phyloP scores from a whole-genome alignment of 2,888 invertebrate species.

The Eledone cirrhosa region DNA sequence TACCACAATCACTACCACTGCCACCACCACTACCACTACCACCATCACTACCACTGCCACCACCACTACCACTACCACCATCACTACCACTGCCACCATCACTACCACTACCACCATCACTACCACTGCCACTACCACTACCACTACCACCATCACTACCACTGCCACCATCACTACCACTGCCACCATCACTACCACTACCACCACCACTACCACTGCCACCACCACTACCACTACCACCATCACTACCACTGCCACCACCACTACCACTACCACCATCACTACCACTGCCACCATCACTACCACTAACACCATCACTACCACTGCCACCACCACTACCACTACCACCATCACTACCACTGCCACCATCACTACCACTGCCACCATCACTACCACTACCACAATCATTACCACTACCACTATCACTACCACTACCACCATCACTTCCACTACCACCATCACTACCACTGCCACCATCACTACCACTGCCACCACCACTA shows the following conservation, averaged over 20 bases:
- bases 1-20: too few species aligned
- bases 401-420: too few species aligned
- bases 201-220: conserved; percentile 3
- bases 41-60: too few species aligned
- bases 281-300: background rate
- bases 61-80: too few species aligned
- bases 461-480: too few species aligned
- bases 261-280: background rate
- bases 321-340: background rate
- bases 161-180: conserved; percentile 8
- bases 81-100: background rate
- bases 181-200: background rate
- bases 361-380: background rate
- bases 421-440: too few species aligned
- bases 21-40: too few species aligned
- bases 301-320: too few species aligned
- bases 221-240: background rate
- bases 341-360: background rate
- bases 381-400: background rate
- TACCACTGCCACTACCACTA: conserved; percentile 9
- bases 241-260: background rate
- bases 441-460: too few species aligned
- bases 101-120: background rate
- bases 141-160: background rate
- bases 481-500: background rate